phyloP scores from a whole-genome alignment of 2,888 invertebrate genomes.

The Philopedon plagiatum region DNA sequence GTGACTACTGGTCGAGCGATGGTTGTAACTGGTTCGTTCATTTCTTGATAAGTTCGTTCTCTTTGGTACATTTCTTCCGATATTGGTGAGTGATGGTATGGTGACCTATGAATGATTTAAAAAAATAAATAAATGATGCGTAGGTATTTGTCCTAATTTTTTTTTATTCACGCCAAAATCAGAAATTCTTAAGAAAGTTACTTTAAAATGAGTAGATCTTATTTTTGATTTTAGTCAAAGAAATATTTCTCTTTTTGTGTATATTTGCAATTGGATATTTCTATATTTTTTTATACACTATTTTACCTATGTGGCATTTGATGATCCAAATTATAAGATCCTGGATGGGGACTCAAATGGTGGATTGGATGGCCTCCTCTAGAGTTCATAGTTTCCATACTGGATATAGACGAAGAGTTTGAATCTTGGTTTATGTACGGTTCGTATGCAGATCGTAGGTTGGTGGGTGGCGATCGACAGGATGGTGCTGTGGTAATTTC shows the following conservation, averaged over 20 bases:
- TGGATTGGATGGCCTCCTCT: slow-evolving; percentile 69
- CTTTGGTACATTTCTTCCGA: slow-evolving; percentile 70
- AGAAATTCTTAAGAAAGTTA: too few relatives aligned
- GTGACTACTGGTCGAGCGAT: slow-evolving; percentile 74
- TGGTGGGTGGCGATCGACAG: slow-evolving; percentile 71
- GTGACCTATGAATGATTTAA: slow-evolving; percentile 56
- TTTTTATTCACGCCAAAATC: too few relatives aligned
- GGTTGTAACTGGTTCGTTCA: slow-evolving; percentile 74
- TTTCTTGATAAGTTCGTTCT: slow-evolving; percentile 74
- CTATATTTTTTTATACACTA: not conserved
- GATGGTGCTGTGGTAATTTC: slow-evolving; percentile 68
- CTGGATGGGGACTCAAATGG: slow-evolving; percentile 69
- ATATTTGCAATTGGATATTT: too few relatives aligned
- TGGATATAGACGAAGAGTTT: slow-evolving; percentile 77
- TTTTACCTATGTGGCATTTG: slow-evolving; percentile 68
- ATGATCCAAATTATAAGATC: slow-evolving; percentile 72
- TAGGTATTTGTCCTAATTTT: too few relatives aligned
- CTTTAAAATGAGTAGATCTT: too few relatives aligned
- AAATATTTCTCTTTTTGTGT: too few relatives aligned
- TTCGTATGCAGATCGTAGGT: slow-evolving; percentile 73
- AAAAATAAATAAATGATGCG: not conserved
- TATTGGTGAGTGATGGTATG: slow-evolving; percentile 79
- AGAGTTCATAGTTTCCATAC: slow-evolving; percentile 77
- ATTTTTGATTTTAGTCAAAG: too few relatives aligned
- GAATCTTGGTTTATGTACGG: slow-evolving; percentile 80